phyloP scores from a whole-genome alignment of 2,113 vertebrate genomes.

The Crotophaga sulcirostris region DNA sequence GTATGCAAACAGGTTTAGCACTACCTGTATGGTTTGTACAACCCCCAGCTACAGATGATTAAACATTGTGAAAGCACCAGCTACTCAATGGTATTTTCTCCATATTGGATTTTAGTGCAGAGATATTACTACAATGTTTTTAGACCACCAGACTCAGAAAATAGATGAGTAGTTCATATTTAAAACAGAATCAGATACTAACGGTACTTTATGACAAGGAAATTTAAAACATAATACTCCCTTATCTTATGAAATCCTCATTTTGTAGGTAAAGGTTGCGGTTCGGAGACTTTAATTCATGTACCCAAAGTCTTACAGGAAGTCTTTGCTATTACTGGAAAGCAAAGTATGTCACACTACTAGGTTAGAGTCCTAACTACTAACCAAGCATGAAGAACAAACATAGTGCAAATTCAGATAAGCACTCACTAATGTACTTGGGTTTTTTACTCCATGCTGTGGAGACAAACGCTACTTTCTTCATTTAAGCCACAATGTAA shows the following conservation, averaged over 20 bases:
- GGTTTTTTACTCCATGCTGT: not conserved
- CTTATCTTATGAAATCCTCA: not conserved
- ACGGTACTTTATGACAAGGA: not conserved
- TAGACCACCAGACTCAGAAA: not conserved
- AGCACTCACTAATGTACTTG: not conserved
- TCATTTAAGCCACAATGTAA: not conserved
- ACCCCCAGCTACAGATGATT: fast-evolving
- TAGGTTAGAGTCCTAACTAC: not conserved
- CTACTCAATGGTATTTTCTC: not conserved
- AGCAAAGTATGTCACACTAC: not conserved
- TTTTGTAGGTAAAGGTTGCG: not conserved
- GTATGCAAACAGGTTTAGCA: fast-evolving
- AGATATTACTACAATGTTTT: not conserved
- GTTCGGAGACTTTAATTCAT: not conserved
- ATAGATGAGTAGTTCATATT: not conserved
- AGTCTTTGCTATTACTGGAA: not conserved
- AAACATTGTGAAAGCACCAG: not conserved
- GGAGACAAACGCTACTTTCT: not conserved
- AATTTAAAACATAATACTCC: not conserved
- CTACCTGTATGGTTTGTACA: not conserved
- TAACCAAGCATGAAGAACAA: not conserved
- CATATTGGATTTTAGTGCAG: not conserved
- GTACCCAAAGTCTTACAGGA: not conserved
- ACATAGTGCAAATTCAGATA: not conserved
- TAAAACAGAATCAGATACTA: not conserved